phyloP scores from a whole-genome alignment of 2,797 vertebrate species.

The Sylvia borin region DNA sequence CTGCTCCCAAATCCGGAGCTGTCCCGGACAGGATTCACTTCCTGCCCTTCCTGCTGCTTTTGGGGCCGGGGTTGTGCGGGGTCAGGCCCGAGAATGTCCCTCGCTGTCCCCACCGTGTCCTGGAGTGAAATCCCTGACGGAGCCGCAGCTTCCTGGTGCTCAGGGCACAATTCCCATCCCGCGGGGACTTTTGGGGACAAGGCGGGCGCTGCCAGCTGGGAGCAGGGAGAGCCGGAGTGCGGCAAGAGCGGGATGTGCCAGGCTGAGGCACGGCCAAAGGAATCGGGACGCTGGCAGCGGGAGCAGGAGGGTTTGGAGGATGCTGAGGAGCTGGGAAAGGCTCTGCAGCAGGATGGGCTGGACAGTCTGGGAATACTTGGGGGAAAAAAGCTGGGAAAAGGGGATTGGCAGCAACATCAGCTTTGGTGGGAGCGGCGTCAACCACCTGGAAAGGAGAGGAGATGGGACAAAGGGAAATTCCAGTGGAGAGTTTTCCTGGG shows the following conservation, averaged over 20 bases:
- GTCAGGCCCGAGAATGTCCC: background rate
- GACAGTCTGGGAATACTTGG: background rate
- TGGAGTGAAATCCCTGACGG: accelerated
- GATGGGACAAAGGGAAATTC: background rate
- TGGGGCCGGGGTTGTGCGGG: accelerated
- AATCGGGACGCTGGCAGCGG: accelerated
- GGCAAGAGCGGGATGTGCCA: background rate
- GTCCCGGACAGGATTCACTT: background rate
- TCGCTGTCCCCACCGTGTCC: accelerated
- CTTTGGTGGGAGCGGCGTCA: accelerated
- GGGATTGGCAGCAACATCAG: background rate
- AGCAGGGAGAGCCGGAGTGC: background rate
- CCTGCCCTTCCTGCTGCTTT: background rate
- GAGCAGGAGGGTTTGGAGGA: background rate
- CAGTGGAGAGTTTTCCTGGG: accelerated
- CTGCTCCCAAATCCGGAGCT: background rate
- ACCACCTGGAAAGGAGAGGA: accelerated
- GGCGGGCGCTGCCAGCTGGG: background rate
- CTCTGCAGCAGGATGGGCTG: background rate
- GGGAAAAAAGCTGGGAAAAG: background rate
- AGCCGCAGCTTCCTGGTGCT: background rate
- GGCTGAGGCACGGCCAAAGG: accelerated
- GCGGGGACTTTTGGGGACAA: background rate
- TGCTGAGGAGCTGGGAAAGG: background rate
- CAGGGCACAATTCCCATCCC: background rate